Base-by-base conservation (phyloP, 37 sponge, comb jelly and placozoan genomes). In the Bolinopsis microptera region DNA sequence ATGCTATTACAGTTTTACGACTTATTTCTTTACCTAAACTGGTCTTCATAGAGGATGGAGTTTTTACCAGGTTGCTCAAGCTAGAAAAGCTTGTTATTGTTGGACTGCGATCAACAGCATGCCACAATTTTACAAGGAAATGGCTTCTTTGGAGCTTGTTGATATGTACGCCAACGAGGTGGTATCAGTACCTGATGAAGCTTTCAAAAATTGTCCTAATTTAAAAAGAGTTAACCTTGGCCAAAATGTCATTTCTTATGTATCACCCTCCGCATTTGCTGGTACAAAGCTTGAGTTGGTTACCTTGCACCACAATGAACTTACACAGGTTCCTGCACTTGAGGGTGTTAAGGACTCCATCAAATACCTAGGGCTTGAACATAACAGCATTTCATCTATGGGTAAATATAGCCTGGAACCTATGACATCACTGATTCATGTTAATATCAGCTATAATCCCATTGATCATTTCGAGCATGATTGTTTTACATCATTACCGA, bases 381-480 rank as follows among this genome's bases (percentile, higher is more conserved):
- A 86, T 38, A 86, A 86, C 28, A 13, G 3, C 0, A 86, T 86
- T 86, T 35, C 34, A 24, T 23, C 35, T 28, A 28, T 86, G 1
- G 31, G 31, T n/a, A 39, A 86, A 28, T 86, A 86, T 25, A 41
- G 61, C n/a, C 31, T 86, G 2, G 30, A 86, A 30, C 0, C n/a
- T 2, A 3, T 41, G 0, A 0, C 61, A 2, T 39, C 30, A 1
- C 39, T 86, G 26, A 0, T n/a, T n/a, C 90, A 86, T 27, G 28
- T 86, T 28, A 86, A 86, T 41, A n/a, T 86, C 8, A 86, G 90
- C 30, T 39, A 41, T 30, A 86, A 86, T 39, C 90, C 90, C 1
- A 41, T 86, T 26, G 22, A 0, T 16, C 41, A n/a, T 3, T 41
- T 86, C 61, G 90, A 86, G 39, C 90, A 86, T 23, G 90, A 39